Percentiles rank a stretch among this genome's conserved stretches.
phyloP scores from a whole-genome alignment of 2,888 invertebrate species.

The Machimus atricapillus region DNA sequence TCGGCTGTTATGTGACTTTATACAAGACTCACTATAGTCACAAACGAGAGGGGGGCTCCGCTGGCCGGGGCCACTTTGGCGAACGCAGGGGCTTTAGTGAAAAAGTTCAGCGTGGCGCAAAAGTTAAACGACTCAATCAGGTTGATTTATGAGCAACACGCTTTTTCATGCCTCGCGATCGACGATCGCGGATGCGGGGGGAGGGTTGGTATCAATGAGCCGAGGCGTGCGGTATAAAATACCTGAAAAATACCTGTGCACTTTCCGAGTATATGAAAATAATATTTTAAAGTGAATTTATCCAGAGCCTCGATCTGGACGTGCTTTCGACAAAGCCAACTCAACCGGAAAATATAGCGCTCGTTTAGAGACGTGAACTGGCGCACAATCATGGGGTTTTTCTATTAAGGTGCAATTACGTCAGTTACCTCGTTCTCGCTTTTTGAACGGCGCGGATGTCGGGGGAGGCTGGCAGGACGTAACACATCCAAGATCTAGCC shows the following conservation, averaged over 20 bases:
- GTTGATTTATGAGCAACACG: slow-evolving; percentile 43
- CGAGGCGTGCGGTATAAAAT: not conserved
- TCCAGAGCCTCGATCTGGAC: slow-evolving; percentile 15
- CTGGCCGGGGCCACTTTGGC: not conserved
- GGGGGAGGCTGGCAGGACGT: not conserved
- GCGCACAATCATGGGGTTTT: not conserved
- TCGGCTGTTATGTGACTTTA: not conserved
- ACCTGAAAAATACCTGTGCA: not conserved
- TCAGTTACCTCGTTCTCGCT: slow-evolving; percentile 28
- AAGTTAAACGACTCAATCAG: slow-evolving; percentile 45
- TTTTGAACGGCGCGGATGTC: not conserved
- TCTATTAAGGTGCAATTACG: slow-evolving; percentile 20
- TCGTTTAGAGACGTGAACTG: not conserved
- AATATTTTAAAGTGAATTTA: slow-evolving; percentile 27
- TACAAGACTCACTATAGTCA: not conserved
- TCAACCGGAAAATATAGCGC: slow-evolving; percentile 31
- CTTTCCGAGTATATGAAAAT: not conserved
- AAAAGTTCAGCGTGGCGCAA: slow-evolving; percentile 22
- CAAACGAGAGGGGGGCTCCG: not conserved
- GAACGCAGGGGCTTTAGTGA: not conserved
- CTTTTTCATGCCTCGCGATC: not conserved
- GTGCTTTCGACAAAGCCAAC: slow-evolving; percentile 20
- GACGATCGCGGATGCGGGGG: not conserved
- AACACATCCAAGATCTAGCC: not conserved
- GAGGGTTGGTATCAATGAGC: not conserved